Evolutionary conservation across 2,888 invertebrate genomes (phyloP).

Genomic region (Brachycybe producta): DNA sequence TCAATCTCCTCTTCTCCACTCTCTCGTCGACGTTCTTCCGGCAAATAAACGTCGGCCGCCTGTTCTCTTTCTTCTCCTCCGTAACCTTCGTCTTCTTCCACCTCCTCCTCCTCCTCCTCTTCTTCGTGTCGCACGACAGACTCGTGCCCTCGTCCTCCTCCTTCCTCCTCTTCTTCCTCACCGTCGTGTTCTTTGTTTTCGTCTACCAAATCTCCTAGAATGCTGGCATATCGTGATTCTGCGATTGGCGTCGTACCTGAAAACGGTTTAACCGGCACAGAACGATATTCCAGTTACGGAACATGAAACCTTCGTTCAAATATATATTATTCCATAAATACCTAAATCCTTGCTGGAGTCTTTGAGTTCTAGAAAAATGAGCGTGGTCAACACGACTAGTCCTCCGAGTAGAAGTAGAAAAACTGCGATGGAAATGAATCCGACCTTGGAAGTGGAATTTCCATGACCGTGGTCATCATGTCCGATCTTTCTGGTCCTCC

Average conservation of each 20-base stretch:
- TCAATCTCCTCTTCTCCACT: neutral
- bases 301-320: neutral
- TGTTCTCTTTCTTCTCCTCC: neutral
- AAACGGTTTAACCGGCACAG: neutral
- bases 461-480: neutral
- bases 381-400: constrained; percentile 2
- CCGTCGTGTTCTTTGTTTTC: constrained; percentile 14
- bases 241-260: constrained; percentile 15
- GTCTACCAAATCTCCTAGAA: constrained; percentile 18
- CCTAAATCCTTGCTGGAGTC: constrained; percentile 10
- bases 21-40: neutral
- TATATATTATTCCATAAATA: no score
- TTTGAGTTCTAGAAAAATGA: constrained; percentile 13
- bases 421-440: neutral
- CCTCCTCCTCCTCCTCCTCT: constrained; percentile 25
- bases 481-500: no score
- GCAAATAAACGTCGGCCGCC: neutral
- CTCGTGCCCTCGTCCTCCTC: constrained; percentile 20
- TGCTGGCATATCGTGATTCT: constrained; percentile 18
- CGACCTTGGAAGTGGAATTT: no score
- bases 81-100: neutral
- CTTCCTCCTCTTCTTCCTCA: constrained; percentile 26
- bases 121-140: neutral
- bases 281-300: neutral
- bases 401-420: constrained; percentile 10